Base-by-base conservation (phyloP, 2,113 vertebrate species). In the Eira barbara region DNA sequence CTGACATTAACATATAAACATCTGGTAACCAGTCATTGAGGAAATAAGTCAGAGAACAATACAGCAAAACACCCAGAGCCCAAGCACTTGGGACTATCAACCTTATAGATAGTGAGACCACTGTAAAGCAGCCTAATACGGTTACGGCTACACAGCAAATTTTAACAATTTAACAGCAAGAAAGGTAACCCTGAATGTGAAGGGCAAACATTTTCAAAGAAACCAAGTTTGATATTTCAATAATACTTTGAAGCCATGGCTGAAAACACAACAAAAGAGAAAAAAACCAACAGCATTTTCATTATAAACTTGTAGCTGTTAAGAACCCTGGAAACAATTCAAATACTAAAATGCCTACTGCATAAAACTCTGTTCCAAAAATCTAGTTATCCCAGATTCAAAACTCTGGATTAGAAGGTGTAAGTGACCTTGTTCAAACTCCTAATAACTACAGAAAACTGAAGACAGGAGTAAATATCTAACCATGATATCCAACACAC, bases 1-100 rank as follows among this genome's bases (percentile, higher is more conserved):
- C 80, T 91, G 83, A 96, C 69, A 97, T 95, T 97, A 93, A 95
- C 93, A 97, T 92, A 96, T 93, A 96, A 97, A 97, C 71, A 98
- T 96, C 92, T 97, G 81, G 81, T 96, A 97, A 97, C 91, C 91
- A 93, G 93, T 97, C 94, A 96, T 18, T 98, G 95, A 98, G 36
- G 36, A 94, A 95, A 89, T 3, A 23, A 95, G 84, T 93, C 79
- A 90, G 57, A 94, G 84, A 95, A 96, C 49, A 98, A 96, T 61
- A 97, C 10, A 96, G 81, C 49, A 91, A 95, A 98, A 96, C 55
- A 84, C 25, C 55, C 73, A 87, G 57, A 81, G 12, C 17, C 65
- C 45, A 82, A 97, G 25, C 84, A 29, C 45, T 85, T 95, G 12
- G 52, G 49, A 97, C 45, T 84, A 80, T 96, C 89, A 94, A 96